Percentiles rank a stretch among this genome's conserved stretches.
These are phyloP conservation scores for Babylonia areolata DNA, from an alignment of 1,140 invertebrate species.

Conservation along the genomic window DNA sequence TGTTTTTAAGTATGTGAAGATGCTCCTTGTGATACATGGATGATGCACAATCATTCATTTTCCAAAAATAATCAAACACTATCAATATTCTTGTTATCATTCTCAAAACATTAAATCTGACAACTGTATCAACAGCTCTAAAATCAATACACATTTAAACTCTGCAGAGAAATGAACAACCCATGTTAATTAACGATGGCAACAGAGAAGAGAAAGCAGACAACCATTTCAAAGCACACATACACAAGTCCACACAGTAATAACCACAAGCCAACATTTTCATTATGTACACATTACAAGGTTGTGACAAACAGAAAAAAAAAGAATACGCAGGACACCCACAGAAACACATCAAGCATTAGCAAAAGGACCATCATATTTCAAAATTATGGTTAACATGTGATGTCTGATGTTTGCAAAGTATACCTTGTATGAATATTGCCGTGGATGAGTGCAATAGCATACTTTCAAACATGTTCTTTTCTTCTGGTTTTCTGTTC, in stretches of 20 bases:
- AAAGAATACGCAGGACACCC: not conserved
- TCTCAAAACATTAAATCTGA: not conserved
- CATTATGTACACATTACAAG: constrained; percentile 32
- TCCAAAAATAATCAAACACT: too few species aligned
- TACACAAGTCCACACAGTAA: constrained; percentile 1
- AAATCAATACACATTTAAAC: not conserved
- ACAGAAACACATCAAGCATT: not conserved
- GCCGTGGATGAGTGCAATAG: not conserved
- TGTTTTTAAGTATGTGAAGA: too few species aligned
- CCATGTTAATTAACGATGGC: not conserved
- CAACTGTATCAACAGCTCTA: not conserved
- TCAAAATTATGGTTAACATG: not conserved
- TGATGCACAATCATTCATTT: too few species aligned
- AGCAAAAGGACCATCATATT: not conserved
- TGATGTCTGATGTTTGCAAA: too few species aligned
- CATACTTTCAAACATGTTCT: not conserved
- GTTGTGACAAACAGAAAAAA: not conserved
- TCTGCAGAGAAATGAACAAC: not conserved
- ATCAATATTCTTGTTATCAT: not conserved
- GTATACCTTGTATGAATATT: not conserved
- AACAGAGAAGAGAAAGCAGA: constrained; percentile 7
- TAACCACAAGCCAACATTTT: constrained; percentile 14
- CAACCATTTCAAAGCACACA: not conserved
- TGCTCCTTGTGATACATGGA: too few species aligned
- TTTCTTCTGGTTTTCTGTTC: not conserved